Conservation (phyloP, 2,797 vertebrate genomes). For the Epinephelus coioides region DNA sequence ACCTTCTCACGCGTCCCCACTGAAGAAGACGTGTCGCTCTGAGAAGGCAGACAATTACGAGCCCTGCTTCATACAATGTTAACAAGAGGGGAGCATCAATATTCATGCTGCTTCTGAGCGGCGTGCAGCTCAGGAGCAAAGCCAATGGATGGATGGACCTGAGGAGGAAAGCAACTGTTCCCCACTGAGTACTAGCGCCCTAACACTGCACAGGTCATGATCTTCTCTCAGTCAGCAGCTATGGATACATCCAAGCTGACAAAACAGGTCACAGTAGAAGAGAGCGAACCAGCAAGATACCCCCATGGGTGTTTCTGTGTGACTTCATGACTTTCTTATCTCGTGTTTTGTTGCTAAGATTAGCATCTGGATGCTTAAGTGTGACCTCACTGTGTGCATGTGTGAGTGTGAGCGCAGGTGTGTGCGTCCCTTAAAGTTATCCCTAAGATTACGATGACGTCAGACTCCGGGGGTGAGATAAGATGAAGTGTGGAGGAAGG, state of each 20-base stretch:
- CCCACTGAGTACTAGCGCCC: slow-evolving; percentile 20
- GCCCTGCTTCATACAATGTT: slow-evolving; percentile 68
- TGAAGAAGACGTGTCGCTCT: slow-evolving; percentile 56
- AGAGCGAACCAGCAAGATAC: slow-evolving; percentile 13
- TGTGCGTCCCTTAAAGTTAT: slow-evolving; percentile 36
- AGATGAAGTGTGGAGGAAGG: slow-evolving; percentile 28
- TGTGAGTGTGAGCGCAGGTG: slow-evolving; percentile 3
- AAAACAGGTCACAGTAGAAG: slow-evolving; percentile 9
- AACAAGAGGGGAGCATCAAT: slow-evolving; percentile 73
- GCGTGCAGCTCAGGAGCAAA: slow-evolving; percentile 2
- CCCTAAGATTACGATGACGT: slow-evolving; percentile 63
- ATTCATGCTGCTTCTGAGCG: slow-evolving; percentile 62
- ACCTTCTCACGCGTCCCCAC: slow-evolving; percentile 71
- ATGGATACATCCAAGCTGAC: slow-evolving; percentile 27
- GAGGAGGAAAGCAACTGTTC: slow-evolving; percentile 22
- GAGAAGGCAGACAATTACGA: slow-evolving; percentile 69
- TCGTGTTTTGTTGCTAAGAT: slow-evolving; percentile 25
- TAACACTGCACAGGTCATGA: slow-evolving; percentile 40
- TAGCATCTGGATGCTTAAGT: slow-evolving; percentile 19
- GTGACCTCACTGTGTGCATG: slow-evolving; percentile 37
- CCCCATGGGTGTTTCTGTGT: neutral
- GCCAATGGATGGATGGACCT: slow-evolving; percentile 26
- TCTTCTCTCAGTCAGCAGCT: slow-evolving; percentile 23
- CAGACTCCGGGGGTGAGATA: slow-evolving; percentile 36
- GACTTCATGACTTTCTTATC: slow-evolving; percentile 45